Evolutionary conservation across 23 tunicate genomes (phyloP).

Genomic region (Halocynthia aurantium): DNA sequence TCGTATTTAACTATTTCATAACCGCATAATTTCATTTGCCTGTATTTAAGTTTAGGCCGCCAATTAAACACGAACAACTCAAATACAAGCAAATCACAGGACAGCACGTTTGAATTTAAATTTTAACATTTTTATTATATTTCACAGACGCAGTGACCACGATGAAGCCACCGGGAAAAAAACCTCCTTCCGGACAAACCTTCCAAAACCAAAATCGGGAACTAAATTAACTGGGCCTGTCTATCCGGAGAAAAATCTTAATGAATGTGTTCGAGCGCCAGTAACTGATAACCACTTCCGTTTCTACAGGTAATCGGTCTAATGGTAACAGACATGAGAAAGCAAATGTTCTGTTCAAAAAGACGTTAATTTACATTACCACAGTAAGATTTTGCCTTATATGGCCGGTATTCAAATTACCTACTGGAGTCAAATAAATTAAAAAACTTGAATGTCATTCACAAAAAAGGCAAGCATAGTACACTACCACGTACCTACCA

Average conservation of each 20-base stretch:
- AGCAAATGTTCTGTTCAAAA: not conserved
- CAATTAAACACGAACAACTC: no score
- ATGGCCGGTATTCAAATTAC: no score
- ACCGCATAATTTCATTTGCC: no score
- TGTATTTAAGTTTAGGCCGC: no score
- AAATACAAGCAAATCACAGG: not conserved
- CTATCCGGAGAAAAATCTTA: conserved; percentile 27
- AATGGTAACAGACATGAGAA: not conserved
- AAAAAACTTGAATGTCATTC: no score
- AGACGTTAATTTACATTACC: not conserved
- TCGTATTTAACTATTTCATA: no score
- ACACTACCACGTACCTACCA: no score
- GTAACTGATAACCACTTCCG: conserved; percentile 62
- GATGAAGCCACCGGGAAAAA: conserved; percentile 1
- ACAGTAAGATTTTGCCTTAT: conserved; percentile 13
- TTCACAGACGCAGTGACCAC: conserved; percentile 26
- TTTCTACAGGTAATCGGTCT: conserved; percentile 42
- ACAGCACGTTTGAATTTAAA: not conserved
- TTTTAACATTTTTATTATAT: not conserved
- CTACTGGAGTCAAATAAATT: no score
- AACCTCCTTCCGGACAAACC: conserved; percentile 38
- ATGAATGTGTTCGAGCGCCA: conserved; percentile 49
- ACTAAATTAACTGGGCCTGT: conserved; percentile 59
- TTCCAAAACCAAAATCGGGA: conserved; percentile 13
- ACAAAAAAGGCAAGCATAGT: no score